phyloP scores from a whole-genome alignment of 2,797 vertebrate genomes.

The Aeoliscus strigatus region DNA sequence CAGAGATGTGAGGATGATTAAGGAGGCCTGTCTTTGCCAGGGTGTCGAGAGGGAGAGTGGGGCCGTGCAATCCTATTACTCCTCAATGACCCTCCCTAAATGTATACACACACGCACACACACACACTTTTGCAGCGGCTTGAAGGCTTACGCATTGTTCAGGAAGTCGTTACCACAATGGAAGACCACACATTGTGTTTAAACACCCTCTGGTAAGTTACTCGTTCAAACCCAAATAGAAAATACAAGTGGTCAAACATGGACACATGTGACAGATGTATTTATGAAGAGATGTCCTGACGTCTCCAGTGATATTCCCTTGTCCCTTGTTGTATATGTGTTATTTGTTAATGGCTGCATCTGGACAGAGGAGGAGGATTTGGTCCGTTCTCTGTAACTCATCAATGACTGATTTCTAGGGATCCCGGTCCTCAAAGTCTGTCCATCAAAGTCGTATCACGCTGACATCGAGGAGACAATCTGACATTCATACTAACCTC shows the following conservation, averaged over 20 bases:
- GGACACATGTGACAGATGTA: not conserved
- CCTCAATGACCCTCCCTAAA: slow-evolving; percentile 56
- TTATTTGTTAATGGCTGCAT: too few relatives aligned
- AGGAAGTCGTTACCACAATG: slow-evolving; percentile 14
- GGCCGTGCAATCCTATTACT: slow-evolving; percentile 67
- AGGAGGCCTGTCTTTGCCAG: slow-evolving; percentile 56
- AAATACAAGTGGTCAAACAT: not conserved
- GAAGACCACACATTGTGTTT: slow-evolving; percentile 36
- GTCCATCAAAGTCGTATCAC: too few relatives aligned
- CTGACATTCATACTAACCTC: too few relatives aligned
- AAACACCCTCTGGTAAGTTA: slow-evolving; percentile 8
- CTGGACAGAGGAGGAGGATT: too few relatives aligned
- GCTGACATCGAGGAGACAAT: too few relatives aligned
- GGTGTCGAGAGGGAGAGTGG: slow-evolving; percentile 53
- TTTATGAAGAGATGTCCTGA: too few relatives aligned
- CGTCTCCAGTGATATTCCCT: too few relatives aligned
- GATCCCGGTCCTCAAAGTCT: too few relatives aligned
- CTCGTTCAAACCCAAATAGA: not conserved
- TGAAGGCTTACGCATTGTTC: slow-evolving; percentile 9
- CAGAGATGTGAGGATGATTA: slow-evolving; percentile 66
- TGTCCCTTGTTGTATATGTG: too few relatives aligned
- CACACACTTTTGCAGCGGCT: slow-evolving; percentile 7
- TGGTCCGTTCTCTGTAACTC: too few relatives aligned
- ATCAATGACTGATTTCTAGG: too few relatives aligned
- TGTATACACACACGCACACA: slow-evolving; percentile 9